Evolutionary conservation across 2,797 vertebrate species (phyloP), one percentile per base, ranked within the genome.

Genomic region (Enteromius fasciolatus): DNA sequence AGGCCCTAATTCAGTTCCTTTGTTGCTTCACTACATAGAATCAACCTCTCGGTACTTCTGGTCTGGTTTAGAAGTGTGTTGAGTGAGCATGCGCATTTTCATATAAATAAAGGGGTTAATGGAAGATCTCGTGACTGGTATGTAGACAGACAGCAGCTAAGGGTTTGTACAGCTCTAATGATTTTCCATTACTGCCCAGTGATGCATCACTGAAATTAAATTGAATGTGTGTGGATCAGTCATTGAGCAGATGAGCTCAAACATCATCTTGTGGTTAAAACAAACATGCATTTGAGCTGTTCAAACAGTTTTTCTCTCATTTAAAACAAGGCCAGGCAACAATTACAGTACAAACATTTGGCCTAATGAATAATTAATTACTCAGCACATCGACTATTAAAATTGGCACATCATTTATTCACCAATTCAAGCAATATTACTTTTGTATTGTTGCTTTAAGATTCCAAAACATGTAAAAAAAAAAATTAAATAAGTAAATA

Each of bases 21-120:
- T 75, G 39, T 14, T 23, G 73, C 12, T 52, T 57, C 20, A 23
- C 31, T 36, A 39, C 31, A 74, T 54, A 50, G 33, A 57, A 54
- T 39, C 6, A 57, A 4, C 50, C 50, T 17, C 33, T 75, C 9
- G 31, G 73, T 75, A 33, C 23, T 18, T 41, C 20, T 25, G 20
- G 20, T 75, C 36, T 57, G 44, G 68, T 28, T 72, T 31, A 31
- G 44, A 48, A 36, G 39, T 31, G 17, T 46, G 23, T 17, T 44
- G 23, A 76, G 15, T 57, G 52, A 57, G 73, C 12, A 1, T 57
- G 33, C 12, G 1, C 57, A 39, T 39, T 31, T 44, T 54, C 76
- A 33, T 78, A 44, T 78, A 78, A 78, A 78, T 78, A 66, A 64
- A 66, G 76, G 25, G 28, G 61, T 66, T 78, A 78, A 66, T 78